These are phyloP conservation scores for Oxyruncus cristatus DNA, from an alignment of 2,113 vertebrate species.

Conservation along the genomic window DNA sequence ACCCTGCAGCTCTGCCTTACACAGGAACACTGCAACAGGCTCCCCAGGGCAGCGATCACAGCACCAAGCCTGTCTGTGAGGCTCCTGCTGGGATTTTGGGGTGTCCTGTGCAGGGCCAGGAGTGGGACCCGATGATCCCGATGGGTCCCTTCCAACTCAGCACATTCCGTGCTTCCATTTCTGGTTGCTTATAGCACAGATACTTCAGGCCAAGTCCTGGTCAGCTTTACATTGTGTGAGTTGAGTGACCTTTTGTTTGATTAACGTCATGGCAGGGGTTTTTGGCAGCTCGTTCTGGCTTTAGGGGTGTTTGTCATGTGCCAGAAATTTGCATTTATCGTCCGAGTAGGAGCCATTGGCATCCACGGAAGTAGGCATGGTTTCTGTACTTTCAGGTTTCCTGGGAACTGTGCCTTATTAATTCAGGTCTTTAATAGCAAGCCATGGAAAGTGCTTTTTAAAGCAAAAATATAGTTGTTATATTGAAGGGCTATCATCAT, in stretches of 20 bases:
- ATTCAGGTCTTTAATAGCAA: conserved; percentile 35
- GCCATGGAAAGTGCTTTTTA: conserved; percentile 44
- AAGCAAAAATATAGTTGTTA: conserved; percentile 59
- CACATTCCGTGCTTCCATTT: not conserved
- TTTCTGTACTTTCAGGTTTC: conserved; percentile 41
- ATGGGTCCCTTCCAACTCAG: not conserved
- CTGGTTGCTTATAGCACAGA: not conserved
- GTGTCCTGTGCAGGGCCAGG: not conserved
- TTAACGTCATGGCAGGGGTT: not conserved
- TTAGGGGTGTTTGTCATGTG: not conserved
- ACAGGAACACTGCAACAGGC: not conserved
- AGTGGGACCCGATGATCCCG: not conserved
- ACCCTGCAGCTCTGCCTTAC: not conserved
- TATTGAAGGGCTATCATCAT: conserved; percentile 46
- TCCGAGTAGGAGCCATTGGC: not conserved
- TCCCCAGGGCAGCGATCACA: not conserved
- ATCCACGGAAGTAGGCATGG: not conserved
- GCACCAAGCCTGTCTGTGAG: not conserved
- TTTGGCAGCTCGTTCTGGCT: not conserved
- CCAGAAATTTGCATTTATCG: conserved; percentile 9
- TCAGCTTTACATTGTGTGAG: not conserved
- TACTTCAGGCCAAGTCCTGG: not conserved
- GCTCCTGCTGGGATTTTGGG: not conserved
- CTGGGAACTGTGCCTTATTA: conserved; percentile 55
- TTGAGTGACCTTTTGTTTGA: conserved; percentile 25